These are phyloP conservation scores for Bursaphelenchus mucronatus DNA, from an alignment of 1,140 invertebrate genomes.

Conservation along the genomic window DNA sequence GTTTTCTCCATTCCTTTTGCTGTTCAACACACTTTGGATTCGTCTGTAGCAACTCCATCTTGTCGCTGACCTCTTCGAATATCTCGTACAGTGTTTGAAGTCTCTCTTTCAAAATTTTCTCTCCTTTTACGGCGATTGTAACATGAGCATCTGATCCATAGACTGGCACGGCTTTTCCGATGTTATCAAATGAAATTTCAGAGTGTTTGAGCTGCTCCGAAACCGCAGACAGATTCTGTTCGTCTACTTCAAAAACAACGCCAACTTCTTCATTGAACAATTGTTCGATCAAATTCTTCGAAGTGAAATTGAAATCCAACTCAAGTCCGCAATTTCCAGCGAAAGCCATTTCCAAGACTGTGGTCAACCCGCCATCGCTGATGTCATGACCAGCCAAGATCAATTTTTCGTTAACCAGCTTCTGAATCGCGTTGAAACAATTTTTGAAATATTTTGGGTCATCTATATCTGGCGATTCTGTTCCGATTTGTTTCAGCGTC, in stretches of 20 bases:
- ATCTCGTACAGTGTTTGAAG: conserved; percentile 71
- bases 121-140: conserved; percentile 67
- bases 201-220: conserved; percentile 1
- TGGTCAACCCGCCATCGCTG: conserved; percentile 88
- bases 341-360: conserved; percentile 88
- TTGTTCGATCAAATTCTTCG: conserved; percentile 11
- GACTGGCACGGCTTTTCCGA: conserved; percentile 68
- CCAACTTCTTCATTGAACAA: conserved; percentile 87
- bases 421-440: conserved; percentile 78
- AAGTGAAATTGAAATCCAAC: conserved; percentile 63
- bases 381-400: conserved; percentile 87
- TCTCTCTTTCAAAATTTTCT: conserved; percentile 67
- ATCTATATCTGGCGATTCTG: conserved; percentile 75
- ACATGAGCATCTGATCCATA: conserved; percentile 70
- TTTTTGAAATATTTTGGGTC: conserved; percentile 68
- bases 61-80: conserved; percentile 93
- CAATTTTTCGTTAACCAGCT: conserved; percentile 72
- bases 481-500: conserved; percentile 78
- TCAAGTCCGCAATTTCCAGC: conserved; percentile 77
- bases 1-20: conserved; percentile 65
- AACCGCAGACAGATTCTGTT: conserved; percentile 6
- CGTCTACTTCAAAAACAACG: conserved; percentile 77
- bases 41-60: conserved; percentile 76
- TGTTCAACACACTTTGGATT: conserved; percentile 73
- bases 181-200: conserved; percentile 65